Evolutionary conservation across 2,113 vertebrate genomes (phyloP).

Genomic region (Agapornis roseicollis): DNA sequence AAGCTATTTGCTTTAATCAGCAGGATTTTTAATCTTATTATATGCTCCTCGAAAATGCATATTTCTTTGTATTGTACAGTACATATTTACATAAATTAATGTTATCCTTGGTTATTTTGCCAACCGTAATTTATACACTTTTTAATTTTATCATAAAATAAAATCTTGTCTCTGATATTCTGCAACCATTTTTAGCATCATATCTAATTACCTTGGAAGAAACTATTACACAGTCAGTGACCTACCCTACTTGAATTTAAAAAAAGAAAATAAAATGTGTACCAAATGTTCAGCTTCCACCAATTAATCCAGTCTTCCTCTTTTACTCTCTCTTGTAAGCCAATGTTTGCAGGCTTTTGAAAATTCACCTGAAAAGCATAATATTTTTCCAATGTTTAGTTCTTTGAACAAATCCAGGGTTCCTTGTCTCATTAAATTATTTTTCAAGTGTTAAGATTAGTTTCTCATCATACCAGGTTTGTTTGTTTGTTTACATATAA

Average conservation of each 20-base stretch:
- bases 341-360: not conserved
- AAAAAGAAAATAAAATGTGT: not conserved
- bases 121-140: constrained; percentile 40
- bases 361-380: not conserved
- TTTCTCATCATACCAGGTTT: not conserved
- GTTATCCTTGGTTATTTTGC: constrained; percentile 60
- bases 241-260: not conserved
- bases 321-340: not conserved
- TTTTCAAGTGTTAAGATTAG: not conserved
- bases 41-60: constrained; percentile 51
- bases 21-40: constrained; percentile 47
- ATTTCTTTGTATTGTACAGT: constrained; percentile 23
- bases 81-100: constrained; percentile 49
- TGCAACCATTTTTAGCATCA: constrained; percentile 43
- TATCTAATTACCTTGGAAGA: constrained; percentile 43
- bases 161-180: constrained; percentile 60
- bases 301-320: not conserved
- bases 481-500: not conserved
- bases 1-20: constrained; percentile 31
- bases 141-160: constrained; percentile 56
- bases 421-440: not conserved
- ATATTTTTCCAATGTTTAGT: not conserved
- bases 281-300: not conserved
- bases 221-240: constrained; percentile 22
- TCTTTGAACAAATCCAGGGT: not conserved